Conservation (phyloP, 1,140 invertebrate species). For the Drosophila mojavensis region DNA sequence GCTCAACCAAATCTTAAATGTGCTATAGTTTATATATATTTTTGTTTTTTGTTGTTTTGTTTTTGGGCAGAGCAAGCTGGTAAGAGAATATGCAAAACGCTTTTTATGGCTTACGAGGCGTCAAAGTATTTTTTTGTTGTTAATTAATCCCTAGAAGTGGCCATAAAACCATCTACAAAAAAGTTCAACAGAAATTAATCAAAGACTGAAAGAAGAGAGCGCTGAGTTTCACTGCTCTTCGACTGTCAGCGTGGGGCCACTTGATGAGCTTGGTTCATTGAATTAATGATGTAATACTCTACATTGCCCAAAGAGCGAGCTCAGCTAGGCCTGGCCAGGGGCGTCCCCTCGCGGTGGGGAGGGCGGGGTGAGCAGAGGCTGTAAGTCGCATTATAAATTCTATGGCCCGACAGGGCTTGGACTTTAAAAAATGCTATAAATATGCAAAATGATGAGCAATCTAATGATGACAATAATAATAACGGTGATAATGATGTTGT, state of each 20-base stretch:
- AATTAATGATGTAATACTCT: slow-evolving; percentile 51
- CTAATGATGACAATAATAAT: slow-evolving; percentile 17
- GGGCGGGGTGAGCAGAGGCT: not conserved
- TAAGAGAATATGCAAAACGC: slow-evolving; percentile 38
- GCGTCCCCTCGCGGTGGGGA: not conserved
- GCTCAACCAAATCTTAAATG: not conserved
- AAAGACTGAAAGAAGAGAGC: slow-evolving; percentile 2
- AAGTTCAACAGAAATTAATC: slow-evolving; percentile 43
- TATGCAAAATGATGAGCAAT: slow-evolving; percentile 38
- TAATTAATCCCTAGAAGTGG: slow-evolving; percentile 41
- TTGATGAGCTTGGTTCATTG: slow-evolving; percentile 52
- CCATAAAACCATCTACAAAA: slow-evolving; percentile 40
- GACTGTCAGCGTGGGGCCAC: slow-evolving; percentile 49
- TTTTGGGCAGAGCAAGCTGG: not conserved
- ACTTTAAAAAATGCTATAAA: slow-evolving; percentile 42
- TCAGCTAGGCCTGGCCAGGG: not conserved
- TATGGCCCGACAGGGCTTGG: slow-evolving; percentile 1
- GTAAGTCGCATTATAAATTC: slow-evolving; percentile 40
- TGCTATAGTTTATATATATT: slow-evolving; percentile 7
- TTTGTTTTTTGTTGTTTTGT: not conserved
- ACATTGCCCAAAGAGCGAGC: slow-evolving; percentile 1
- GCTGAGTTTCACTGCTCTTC: slow-evolving; percentile 25
- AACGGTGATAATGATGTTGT: slow-evolving; percentile 13
- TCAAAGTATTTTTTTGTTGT: slow-evolving; percentile 42
- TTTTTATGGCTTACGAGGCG: slow-evolving; percentile 36